Base-by-base conservation (phyloP, 2,888 invertebrate genomes). In the Phrixothrix hirtus region DNA sequence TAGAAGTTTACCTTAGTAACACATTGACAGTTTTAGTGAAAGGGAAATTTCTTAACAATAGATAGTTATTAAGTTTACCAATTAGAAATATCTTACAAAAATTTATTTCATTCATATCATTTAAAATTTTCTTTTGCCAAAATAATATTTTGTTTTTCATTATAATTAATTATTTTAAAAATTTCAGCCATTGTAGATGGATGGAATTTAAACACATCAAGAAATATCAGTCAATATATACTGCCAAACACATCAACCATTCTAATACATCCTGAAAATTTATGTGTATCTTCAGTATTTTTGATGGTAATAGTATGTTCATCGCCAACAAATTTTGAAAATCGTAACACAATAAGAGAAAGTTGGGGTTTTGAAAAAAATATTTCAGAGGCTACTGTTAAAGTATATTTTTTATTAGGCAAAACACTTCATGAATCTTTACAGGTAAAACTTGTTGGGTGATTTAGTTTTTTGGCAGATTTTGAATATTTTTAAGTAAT, bases 231-330 rank as follows among this genome's bases (percentile, higher is more conserved):
- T 65, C 77, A 83, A 51, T 91, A 91, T 70, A 83, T 91, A 13
- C 79, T 83, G 57, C 88, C 88, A 0, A 81, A 83, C 49, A 86
- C 85, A 63, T 78, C 84, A 7, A 88, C 89, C 0, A 79, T 83
- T 2, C 72, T 88, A 50, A 80, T 88, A 64, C 81, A 80, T 54
- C 87, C 88, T 0, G 76, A 74, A 26, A 71, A 79, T 51, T 67
- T 84, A 27, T 88, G 88, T 65, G 54, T 66, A 46, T 61, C 70
- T 67, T 55, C 70, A 11, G 68, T 84, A 1, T 84, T 86, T 65
- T 72, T 91, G 13, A 75, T 92, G 3, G 84, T 92, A 53, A 81
- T 90, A 13, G 86, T 92, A 0, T 88, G 87, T 66, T 89, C 92
- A 0, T 82, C 88, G 0, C 84, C 89, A 0, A 71, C 74, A 0